Evolutionary conservation across 2,113 vertebrate species (phyloP).

Genomic region (Ivindomyrus marchei): DNA sequence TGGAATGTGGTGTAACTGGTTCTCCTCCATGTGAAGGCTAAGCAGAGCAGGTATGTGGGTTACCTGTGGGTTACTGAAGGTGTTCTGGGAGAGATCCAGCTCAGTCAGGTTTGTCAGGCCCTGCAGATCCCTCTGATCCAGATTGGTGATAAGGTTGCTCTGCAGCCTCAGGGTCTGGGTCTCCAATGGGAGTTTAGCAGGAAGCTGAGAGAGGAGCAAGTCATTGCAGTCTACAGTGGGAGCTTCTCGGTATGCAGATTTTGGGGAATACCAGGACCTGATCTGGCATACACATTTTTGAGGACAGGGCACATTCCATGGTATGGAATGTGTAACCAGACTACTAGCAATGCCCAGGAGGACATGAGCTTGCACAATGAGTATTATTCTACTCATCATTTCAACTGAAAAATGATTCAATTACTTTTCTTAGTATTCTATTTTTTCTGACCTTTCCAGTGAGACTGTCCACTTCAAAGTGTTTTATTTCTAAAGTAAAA

Average conservation of each 20-base stretch:
- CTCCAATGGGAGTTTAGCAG: conserved; percentile 58
- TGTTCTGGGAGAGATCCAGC: conserved; percentile 87
- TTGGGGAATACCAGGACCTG: conserved; percentile 82
- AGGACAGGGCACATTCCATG: conserved; percentile 70
- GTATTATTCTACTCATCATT: conserved; percentile 34
- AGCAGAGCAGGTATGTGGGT: conserved; percentile 66
- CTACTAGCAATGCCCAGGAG: conserved; percentile 57
- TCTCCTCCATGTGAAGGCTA: conserved; percentile 86
- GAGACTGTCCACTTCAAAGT: too few species aligned
- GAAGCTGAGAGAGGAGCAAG: conserved; percentile 69
- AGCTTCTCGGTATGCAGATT: conserved; percentile 79
- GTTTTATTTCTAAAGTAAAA: neutral
- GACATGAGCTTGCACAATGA: conserved; percentile 46
- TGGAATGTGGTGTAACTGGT: conserved; percentile 70
- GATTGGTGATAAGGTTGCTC: conserved; percentile 72
- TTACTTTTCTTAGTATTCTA: neutral
- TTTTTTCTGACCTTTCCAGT: neutral
- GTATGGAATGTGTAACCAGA: conserved; percentile 63
- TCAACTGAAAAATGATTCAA: neutral
- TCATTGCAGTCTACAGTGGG: conserved; percentile 88
- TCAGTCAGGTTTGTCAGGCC: conserved; percentile 79
- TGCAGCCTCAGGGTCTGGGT: conserved; percentile 84
- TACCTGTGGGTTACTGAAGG: conserved; percentile 57
- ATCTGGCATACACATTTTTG: conserved; percentile 66
- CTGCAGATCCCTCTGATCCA: conserved; percentile 62